A percentile compares a stretch with the other conserved stretches of the same genome.
Evolutionary conservation across 2,113 vertebrate species (phyloP).

Genomic region (Tonatia bakeri): DNA sequence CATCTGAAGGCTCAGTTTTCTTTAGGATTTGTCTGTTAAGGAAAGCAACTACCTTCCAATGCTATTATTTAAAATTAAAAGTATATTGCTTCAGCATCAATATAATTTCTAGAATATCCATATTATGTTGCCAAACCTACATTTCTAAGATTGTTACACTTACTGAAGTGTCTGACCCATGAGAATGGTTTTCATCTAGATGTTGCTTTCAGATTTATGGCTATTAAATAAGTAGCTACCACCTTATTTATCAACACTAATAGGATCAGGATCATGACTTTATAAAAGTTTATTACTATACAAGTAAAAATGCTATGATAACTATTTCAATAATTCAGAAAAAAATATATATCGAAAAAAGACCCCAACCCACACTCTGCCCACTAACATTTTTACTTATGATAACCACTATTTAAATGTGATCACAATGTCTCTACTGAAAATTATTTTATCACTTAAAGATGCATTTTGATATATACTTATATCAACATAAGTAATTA

Average conservation of each 20-base stretch:
- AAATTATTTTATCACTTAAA: neutral
- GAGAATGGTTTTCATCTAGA: neutral
- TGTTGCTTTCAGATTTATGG: neutral
- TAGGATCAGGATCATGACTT: neutral
- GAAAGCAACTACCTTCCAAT: neutral
- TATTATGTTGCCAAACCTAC: neutral
- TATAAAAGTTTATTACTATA: neutral
- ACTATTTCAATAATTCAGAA: neutral
- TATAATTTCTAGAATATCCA: neutral
- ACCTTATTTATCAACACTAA: neutral
- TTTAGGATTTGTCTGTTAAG: neutral
- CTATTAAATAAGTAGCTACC: neutral
- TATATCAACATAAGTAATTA: neutral
- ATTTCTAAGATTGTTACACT: neutral
- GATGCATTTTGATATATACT: neutral
- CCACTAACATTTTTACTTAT: neutral
- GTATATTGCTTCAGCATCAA: neutral
- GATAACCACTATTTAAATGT: neutral
- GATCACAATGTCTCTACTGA: neutral
- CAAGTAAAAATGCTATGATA: neutral
- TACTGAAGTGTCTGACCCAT: neutral
- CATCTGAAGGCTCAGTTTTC: neutral
- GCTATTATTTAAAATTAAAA: neutral
- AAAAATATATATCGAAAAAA: neutral
- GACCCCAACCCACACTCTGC: neutral